phyloP scores from a whole-genome alignment of 2,797 vertebrate genomes.

The Hyperoplus lanceolatus region DNA sequence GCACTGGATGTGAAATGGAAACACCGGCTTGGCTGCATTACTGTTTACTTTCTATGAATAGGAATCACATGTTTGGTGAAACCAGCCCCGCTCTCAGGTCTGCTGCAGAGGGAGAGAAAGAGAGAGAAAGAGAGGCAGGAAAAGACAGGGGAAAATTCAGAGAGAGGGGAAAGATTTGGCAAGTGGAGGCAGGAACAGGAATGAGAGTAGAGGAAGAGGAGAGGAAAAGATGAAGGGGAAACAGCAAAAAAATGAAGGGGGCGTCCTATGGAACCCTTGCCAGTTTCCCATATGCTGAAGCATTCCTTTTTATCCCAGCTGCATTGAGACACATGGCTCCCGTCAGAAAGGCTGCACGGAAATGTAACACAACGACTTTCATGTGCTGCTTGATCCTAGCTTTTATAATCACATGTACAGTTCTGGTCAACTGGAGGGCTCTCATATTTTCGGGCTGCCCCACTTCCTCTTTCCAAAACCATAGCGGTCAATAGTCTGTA shows the following conservation, averaged over 20 bases:
- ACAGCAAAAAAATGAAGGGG: conserved; percentile 24
- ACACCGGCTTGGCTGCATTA: conserved; percentile 68
- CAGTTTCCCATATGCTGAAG: conserved; percentile 43
- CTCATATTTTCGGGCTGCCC: conserved; percentile 28
- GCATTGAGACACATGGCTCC: conserved; percentile 46
- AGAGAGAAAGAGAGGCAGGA: neutral
- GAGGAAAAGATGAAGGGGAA: conserved; percentile 31
- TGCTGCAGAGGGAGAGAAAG: conserved; percentile 36
- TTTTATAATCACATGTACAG: conserved; percentile 47
- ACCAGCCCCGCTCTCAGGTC: conserved; percentile 56
- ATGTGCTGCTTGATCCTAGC: conserved; percentile 54
- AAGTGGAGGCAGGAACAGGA: conserved; percentile 28
- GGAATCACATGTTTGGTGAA: conserved; percentile 82
- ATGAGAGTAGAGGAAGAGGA: conserved; percentile 38
- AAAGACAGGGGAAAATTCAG: neutral
- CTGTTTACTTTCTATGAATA: conserved; percentile 87
- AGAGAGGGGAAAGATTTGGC: conserved; percentile 30
- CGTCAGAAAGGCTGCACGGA: conserved; percentile 49
- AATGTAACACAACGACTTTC: conserved; percentile 54
- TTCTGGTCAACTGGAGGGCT: conserved; percentile 49
- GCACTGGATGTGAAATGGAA: conserved; percentile 75
- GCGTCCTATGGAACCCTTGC: conserved; percentile 53
- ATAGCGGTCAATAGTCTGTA: conserved; percentile 20
- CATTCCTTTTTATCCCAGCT: conserved; percentile 47
- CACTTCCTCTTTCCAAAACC: conserved; percentile 57